Evolutionary conservation across 2,113 vertebrate species (phyloP).

Genomic region (Anhinga rufa): DNA sequence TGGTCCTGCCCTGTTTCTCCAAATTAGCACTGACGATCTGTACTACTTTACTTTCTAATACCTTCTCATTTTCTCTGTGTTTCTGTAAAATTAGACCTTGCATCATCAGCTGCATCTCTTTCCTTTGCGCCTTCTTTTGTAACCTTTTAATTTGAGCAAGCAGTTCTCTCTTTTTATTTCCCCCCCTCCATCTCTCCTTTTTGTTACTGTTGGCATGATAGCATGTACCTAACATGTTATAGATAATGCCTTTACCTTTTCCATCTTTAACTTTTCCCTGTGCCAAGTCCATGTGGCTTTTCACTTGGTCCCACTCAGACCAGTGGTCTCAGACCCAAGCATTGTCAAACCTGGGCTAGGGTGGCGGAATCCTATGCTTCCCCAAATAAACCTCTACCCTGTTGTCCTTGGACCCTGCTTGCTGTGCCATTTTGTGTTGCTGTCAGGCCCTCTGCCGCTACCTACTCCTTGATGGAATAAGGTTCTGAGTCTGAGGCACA

Average conservation of each 20-base stretch:
- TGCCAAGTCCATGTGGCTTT: not conserved
- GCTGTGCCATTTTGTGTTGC: rapidly evolving
- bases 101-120: not conserved
- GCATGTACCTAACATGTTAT: not conserved
- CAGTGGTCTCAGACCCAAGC: not conserved
- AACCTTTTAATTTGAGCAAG: not conserved
- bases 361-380: too few relatives aligned
- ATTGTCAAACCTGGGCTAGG: too few relatives aligned
- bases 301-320: not conserved
- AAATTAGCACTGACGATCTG: not conserved
- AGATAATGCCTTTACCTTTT: not conserved
- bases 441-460: not conserved
- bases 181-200: not conserved
- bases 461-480: not conserved
- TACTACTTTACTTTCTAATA: not conserved
- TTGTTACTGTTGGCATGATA: not conserved
- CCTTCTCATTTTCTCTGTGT: not conserved
- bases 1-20: not conserved
- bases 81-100: not conserved
- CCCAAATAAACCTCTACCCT: not conserved
- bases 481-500: not conserved
- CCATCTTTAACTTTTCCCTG: not conserved
- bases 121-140: not conserved
- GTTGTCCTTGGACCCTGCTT: not conserved
- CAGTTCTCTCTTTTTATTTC: not conserved